Conservation (phyloP, 2,797 vertebrate species). For the Phataginus tricuspis region DNA sequence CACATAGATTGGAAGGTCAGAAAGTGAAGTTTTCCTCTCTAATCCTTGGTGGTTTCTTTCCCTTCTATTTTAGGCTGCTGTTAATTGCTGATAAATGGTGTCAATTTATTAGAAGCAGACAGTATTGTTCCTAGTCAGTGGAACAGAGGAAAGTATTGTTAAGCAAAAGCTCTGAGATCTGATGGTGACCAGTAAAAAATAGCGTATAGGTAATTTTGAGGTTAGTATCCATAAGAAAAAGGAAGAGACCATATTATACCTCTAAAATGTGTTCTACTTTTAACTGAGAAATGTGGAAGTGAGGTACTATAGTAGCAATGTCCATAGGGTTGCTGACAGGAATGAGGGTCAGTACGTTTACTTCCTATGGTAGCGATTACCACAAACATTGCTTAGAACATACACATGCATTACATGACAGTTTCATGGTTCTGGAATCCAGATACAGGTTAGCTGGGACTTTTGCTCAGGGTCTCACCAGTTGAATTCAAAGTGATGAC, state of each 20-base stretch:
- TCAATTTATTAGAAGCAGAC: conserved; percentile 71
- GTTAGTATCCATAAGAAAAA: not conserved
- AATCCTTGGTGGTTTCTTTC: conserved; percentile 46
- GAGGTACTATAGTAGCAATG: not conserved
- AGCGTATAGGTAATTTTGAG: not conserved
- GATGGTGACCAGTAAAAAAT: not conserved
- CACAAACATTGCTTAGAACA: not conserved
- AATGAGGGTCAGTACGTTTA: not conserved
- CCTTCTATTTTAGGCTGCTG: conserved; percentile 47
- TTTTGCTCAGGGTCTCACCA: not conserved
- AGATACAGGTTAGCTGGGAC: accelerated
- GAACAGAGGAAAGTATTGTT: conserved; percentile 36
- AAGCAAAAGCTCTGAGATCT: conserved; percentile 17
- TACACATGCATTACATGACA: not conserved
- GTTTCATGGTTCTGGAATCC: not conserved
- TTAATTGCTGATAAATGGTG: conserved; percentile 75
- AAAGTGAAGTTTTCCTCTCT: conserved; percentile 41
- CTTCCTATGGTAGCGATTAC: not conserved
- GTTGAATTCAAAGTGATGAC: not conserved
- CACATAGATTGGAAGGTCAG: conserved; percentile 50
- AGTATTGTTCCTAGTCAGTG: conserved; percentile 45
- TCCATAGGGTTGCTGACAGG: not conserved
- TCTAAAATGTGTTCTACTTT: not conserved
- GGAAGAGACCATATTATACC: not conserved
- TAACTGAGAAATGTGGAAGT: not conserved